A percentile compares a stretch with the other conserved stretches of the same genome.
Conservation (phyloP, 2,113 vertebrate species). For the Nyctereutes procyonoides region DNA sequence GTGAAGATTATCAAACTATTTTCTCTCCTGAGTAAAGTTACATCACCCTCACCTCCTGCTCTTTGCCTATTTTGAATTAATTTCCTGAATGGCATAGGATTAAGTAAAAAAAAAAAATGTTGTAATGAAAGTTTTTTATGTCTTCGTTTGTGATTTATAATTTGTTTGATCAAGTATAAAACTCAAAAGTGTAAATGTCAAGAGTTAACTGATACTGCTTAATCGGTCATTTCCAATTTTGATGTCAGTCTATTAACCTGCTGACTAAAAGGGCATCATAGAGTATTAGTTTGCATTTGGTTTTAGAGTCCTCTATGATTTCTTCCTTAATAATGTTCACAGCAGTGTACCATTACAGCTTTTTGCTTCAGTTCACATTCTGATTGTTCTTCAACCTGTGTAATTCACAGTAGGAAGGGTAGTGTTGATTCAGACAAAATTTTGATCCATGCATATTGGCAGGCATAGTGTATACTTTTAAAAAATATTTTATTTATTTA, state of each 20-base stretch:
- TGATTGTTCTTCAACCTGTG: conserved; percentile 5
- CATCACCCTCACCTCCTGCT: neutral
- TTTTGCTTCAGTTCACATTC: conserved; percentile 52
- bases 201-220: conserved; percentile 52
- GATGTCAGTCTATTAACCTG: conserved; percentile 50
- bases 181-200: conserved; percentile 55
- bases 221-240: conserved; percentile 54
- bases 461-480: neutral
- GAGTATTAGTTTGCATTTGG: conserved; percentile 40
- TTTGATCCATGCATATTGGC: neutral
- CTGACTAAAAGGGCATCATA: neutral
- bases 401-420: neutral
- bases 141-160: conserved; percentile 50
- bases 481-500: no score
- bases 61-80: conserved; percentile 42
- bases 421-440: neutral
- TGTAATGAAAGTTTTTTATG: conserved; percentile 24
- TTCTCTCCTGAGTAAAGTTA: neutral
- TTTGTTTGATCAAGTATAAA: conserved; percentile 55
- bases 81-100: conserved; percentile 14
- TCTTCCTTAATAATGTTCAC: conserved; percentile 45
- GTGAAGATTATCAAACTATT: neutral
- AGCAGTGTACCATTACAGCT: conserved; percentile 10
- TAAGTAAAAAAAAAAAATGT: neutral
- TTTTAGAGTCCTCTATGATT: conserved; percentile 39